Percentiles rank a stretch among this genome's conserved stretches.
Evolutionary conservation across 1,140 invertebrate species (phyloP).

Genomic region (Scaptomyza montana): DNA sequence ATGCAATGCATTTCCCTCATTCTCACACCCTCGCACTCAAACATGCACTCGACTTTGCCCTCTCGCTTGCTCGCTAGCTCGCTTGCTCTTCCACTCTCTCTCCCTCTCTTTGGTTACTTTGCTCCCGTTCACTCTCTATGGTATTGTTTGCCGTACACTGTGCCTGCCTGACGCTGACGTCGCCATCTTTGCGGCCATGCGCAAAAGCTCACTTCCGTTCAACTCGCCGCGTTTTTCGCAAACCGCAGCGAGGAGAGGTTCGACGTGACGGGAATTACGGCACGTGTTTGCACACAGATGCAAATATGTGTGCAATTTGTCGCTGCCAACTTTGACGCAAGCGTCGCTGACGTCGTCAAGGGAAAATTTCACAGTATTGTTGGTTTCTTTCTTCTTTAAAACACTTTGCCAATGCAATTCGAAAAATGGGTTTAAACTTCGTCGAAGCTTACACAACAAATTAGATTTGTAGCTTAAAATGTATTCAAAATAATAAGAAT

Average conservation of each 20-base stretch:
- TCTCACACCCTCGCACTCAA: slow-evolving; percentile 21
- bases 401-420: not conserved
- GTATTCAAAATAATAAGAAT: too few species aligned
- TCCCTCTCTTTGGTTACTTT: slow-evolving; percentile 5
- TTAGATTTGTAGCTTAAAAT: too few species aligned
- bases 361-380: slow-evolving; percentile 41
- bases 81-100: not conserved
- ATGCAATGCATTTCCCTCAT: slow-evolving; percentile 71
- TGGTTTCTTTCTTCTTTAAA: not conserved
- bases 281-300: slow-evolving; percentile 80
- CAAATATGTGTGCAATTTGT: slow-evolving; percentile 62
- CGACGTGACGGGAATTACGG: slow-evolving; percentile 51
- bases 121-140: slow-evolving; percentile 24
- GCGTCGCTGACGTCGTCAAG: slow-evolving; percentile 63
- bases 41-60: slow-evolving; percentile 14
- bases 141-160: slow-evolving; percentile 10
- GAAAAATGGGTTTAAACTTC: not conserved
- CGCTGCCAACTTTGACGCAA: slow-evolving; percentile 40
- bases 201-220: slow-evolving; percentile 72
- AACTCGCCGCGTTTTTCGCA: slow-evolving; percentile 54
- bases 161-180: slow-evolving; percentile 23
- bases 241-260: slow-evolving; percentile 2
- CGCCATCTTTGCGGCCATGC: slow-evolving; percentile 59
- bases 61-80: slow-evolving; percentile 7
- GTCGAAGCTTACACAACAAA: too few species aligned